Base-by-base conservation (phyloP, 2,113 vertebrate species). In the Mus spicilegus region DNA sequence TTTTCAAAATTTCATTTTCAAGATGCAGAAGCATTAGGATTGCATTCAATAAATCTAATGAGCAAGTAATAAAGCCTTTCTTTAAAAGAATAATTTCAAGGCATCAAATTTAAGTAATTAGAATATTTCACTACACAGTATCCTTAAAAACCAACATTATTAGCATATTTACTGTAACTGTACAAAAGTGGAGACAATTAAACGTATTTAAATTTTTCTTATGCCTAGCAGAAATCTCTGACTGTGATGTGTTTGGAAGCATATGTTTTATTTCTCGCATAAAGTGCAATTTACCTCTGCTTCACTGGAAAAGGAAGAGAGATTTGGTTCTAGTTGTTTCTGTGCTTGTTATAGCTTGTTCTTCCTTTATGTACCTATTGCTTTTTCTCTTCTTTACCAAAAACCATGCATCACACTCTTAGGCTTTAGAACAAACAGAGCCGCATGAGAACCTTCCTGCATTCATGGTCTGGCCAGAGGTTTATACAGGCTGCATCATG, bases 1-100 rank as follows among this genome's bases (percentile, higher is more conserved):
- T 42, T 9, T 93, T 81, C 63, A 92, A 84, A 72, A 67, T 61
- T 95, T 89, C 20, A 14, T 56, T 89, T 87, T 63, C 61, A 49
- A 33, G 69, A 76, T 95, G 20, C 72, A 33, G 51, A 93, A 85
- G 70, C 36, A 82, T 73, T 73, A 63, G 6, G 6, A 49, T 91
- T 28, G 22, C 2, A 54, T 90, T 42, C 42, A 56, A 42, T 39
- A 63, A 80, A 85, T 85, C 49, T 54, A 69, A 61, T 76, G 39
- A 91, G 30, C 13, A 63, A 61, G 65, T 36, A 13, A 54, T 56
- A 75, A 63, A 5, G 0, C 28, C 84, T 69, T 84, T 28, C 42
- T n/a, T 9, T 30, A 87, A 87, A 72, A 20, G 39, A n/a, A 22
- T 19, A 67, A 11, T 75, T 58, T 73, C 24, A 70, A 82, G 49